phyloP scores from a whole-genome alignment of 2,113 vertebrate genomes.

The Vimba vimba region DNA sequence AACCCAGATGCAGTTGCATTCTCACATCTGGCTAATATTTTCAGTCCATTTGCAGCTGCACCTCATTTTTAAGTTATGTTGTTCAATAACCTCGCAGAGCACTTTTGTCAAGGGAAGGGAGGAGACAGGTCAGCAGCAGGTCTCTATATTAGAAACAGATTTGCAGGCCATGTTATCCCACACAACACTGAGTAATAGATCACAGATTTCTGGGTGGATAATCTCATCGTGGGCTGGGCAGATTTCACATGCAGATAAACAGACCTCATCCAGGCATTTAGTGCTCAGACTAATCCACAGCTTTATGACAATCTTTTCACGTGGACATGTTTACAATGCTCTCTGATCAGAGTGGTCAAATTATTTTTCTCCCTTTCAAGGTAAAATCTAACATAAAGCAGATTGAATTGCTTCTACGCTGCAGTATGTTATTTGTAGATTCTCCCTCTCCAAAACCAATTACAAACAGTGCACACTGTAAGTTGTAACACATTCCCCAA shows the following conservation, averaged over 20 bases:
- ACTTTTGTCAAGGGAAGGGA: background rate
- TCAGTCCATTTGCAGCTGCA: background rate
- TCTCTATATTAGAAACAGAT: constrained; percentile 16
- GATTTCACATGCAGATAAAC: constrained; percentile 21
- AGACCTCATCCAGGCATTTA: constrained; percentile 27
- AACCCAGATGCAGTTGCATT: no score
- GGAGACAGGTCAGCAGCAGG: background rate
- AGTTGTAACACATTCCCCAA: no score
- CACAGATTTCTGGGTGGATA: constrained; percentile 27
- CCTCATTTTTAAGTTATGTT: background rate
- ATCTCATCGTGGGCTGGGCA: constrained; percentile 12
- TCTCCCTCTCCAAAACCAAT: no score
- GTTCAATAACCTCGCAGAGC: background rate
- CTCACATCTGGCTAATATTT: background rate
- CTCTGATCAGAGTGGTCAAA: background rate
- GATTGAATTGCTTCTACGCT: background rate
- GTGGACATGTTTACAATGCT: background rate
- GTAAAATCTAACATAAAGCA: background rate
- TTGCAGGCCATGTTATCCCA: background rate
- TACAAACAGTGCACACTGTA: no score
- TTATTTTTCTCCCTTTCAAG: background rate
- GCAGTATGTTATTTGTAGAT: no score
- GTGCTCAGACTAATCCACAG: constrained; percentile 13
- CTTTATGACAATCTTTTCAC: background rate
- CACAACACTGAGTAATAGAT: constrained; percentile 16